Percentiles rank a stretch among this genome's conserved stretches.
These are phyloP conservation scores for Cheilinus undulatus DNA, from an alignment of 2,113 vertebrate species.

Conservation along the genomic window DNA sequence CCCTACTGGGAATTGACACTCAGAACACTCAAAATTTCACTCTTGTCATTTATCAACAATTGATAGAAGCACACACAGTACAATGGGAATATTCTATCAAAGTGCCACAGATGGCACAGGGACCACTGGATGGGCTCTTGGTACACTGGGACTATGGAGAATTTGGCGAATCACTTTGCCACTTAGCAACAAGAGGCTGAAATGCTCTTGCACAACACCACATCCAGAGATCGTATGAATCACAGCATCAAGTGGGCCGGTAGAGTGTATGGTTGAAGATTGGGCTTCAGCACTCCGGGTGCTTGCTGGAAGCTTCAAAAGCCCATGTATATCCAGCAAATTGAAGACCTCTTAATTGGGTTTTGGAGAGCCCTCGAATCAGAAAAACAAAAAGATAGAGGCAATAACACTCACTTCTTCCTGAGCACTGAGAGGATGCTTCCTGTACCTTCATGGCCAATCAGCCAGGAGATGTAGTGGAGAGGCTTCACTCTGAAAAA, in stretches of 20 bases:
- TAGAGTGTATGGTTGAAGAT: constrained; percentile 52
- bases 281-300: constrained; percentile 29
- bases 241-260: constrained; percentile 49
- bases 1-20: constrained; percentile 19
- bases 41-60: constrained; percentile 56
- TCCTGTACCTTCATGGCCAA: constrained; percentile 97
- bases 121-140: constrained; percentile 41
- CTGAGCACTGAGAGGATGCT: constrained; percentile 95
- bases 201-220: constrained; percentile 49
- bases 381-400: constrained; percentile 61
- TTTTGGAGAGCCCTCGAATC: constrained; percentile 64
- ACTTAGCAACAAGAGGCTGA: constrained; percentile 67
- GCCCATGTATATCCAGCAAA: constrained; percentile 48
- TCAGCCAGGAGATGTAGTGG: constrained; percentile 97
- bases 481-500: constrained; percentile 93
- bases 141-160: constrained; percentile 44
- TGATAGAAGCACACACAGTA: constrained; percentile 33
- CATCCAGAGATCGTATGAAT: constrained; percentile 61
- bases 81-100: constrained; percentile 48
- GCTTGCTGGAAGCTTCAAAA: constrained; percentile 18
- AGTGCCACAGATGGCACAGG: constrained; percentile 52
- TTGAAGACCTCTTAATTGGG: constrained; percentile 70
- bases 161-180: constrained; percentile 53
- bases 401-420: constrained; percentile 89
- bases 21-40: constrained; percentile 57